These are phyloP conservation scores for Leptinotarsa rubiginosa DNA, from an alignment of 2,888 invertebrate species.

Conservation along the genomic window DNA sequence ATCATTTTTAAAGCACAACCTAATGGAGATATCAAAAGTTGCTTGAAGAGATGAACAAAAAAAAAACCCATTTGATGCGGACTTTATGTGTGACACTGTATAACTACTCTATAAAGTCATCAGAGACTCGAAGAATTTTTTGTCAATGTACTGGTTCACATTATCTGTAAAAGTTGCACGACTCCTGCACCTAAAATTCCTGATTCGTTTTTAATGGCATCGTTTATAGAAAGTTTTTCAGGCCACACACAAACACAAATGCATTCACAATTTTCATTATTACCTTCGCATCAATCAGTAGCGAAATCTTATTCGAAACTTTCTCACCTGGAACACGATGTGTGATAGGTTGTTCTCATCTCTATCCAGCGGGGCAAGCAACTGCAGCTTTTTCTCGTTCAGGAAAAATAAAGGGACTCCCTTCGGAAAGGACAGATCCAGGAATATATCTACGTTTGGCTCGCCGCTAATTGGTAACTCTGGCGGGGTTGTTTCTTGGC, in stretches of 20 bases:
- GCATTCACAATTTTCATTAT: not conserved
- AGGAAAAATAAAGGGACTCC: constrained; percentile 83
- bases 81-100: too few species aligned
- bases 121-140: not conserved
- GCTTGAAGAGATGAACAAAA: too few species aligned
- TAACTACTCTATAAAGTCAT: not conserved
- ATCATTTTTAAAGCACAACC: too few species aligned
- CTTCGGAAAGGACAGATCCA: constrained; percentile 85
- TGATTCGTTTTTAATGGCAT: constrained; percentile 7
- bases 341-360: constrained; percentile 88
- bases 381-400: constrained; percentile 83
- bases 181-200: not conserved
- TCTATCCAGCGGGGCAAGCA: constrained; percentile 84
- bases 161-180: not conserved
- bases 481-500: constrained; percentile 84
- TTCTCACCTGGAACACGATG: constrained; percentile 83
- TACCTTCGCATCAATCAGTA: not conserved
- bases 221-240: not conserved
- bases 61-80: too few species aligned
- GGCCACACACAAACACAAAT: not conserved
- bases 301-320: not conserved
- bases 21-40: too few species aligned
- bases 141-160: not conserved
- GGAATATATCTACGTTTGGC: constrained; percentile 80
- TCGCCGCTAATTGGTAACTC: constrained; percentile 87